Percentiles rank a stretch among this genome's conserved stretches.
Conservation (phyloP, 2,113 vertebrate species). For the Phrynosoma blainvillii region DNA sequence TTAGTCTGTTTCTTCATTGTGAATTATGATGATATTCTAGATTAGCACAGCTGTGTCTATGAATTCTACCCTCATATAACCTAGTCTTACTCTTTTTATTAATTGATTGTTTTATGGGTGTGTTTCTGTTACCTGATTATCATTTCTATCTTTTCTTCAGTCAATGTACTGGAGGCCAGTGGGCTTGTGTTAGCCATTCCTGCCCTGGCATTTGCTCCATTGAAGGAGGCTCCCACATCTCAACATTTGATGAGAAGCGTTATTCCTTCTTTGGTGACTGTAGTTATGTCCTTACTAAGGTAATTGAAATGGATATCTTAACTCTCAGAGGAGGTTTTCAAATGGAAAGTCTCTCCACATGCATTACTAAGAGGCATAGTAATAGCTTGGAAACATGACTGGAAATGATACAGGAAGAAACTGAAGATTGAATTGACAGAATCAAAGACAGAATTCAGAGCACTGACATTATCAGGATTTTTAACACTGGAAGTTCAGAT, state of each 20-base stretch:
- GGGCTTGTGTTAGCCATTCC: constrained; percentile 69
- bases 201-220: constrained; percentile 78
- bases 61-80: background rate
- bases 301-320: constrained; percentile 40
- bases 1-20: no score
- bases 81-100: background rate
- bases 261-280: constrained; percentile 83
- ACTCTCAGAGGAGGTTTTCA: background rate
- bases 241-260: constrained; percentile 76
- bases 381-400: background rate
- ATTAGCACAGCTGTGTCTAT: no score
- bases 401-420: background rate
- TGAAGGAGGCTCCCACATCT: constrained; percentile 80
- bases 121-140: background rate
- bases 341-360: background rate
- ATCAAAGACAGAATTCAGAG: background rate
- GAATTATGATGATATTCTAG: no score
- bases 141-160: constrained; percentile 56
- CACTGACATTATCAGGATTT: background rate
- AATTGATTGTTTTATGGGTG: background rate
- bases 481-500: background rate
- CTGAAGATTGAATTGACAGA: no score
- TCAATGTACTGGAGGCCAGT: constrained; percentile 76
- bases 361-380: background rate
- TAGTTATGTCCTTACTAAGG: constrained; percentile 81